A percentile compares a stretch with the other conserved stretches of the same genome.
These are phyloP conservation scores for Ditylenchus dipsaci DNA, from an alignment of 1,140 invertebrate genomes.

Conservation along the genomic window DNA sequence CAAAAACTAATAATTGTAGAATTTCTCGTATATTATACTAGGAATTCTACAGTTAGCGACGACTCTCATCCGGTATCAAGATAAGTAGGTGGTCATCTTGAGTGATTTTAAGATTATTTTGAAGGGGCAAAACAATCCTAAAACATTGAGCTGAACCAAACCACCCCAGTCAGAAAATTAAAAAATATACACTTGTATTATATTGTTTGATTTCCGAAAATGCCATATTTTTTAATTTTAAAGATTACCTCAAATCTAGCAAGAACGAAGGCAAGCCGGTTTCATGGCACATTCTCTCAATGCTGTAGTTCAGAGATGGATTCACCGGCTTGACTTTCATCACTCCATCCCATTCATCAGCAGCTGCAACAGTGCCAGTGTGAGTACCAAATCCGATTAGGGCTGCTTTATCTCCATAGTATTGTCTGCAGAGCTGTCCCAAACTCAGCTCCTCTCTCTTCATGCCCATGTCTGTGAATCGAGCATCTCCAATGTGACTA, in stretches of 20 bases:
- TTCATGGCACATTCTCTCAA: not conserved
- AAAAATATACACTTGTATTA: no score
- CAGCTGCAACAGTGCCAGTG: constrained; percentile 4
- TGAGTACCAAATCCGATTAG: constrained; percentile 4
- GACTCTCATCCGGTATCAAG: no score
- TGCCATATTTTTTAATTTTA: no score
- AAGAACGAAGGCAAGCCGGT: constrained; percentile 1
- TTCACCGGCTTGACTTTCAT: not conserved
- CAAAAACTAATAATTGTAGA: no score
- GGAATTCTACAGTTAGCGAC: no score
- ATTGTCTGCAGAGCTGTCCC: not conserved
- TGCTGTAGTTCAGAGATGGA: not conserved
- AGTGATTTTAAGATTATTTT: no score
- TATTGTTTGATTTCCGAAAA: no score
- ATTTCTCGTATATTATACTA: no score
- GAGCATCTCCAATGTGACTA: constrained; percentile 5
- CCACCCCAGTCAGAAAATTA: no score
- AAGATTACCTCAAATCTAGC: not conserved
- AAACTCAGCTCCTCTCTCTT: not conserved
- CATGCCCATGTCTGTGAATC: not conserved
- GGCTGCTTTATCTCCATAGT: not conserved
- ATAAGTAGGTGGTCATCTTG: no score
- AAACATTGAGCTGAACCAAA: no score
- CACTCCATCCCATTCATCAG: not conserved
- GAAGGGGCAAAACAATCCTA: no score